Conservation (phyloP, 2,888 invertebrate genomes). For the Drosophila barbarae region DNA sequence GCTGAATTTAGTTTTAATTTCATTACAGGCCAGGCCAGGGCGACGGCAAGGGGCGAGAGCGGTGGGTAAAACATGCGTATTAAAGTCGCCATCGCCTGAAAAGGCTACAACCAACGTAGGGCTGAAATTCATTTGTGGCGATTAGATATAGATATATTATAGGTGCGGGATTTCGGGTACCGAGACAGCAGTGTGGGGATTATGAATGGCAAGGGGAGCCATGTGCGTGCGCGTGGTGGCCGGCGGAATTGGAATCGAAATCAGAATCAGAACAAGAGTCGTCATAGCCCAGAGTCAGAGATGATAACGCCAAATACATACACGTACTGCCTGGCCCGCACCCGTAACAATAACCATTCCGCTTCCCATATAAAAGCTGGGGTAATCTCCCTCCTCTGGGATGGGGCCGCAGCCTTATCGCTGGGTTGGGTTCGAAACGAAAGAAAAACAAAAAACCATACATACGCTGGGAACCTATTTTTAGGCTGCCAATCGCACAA, state of each 20-base stretch:
- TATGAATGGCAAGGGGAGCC: conserved; percentile 34
- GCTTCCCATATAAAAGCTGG: conserved; percentile 1
- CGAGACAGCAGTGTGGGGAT: conserved; percentile 9
- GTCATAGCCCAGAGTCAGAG: conserved; percentile 43
- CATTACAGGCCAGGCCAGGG: conserved; percentile 46
- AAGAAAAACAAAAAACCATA: conserved; percentile 17
- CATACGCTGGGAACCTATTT: conserved; percentile 17
- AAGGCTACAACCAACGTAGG: neutral
- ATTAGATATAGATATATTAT: conserved; percentile 27
- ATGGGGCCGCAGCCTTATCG: conserved; percentile 10
- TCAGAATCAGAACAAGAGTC: conserved; percentile 4
- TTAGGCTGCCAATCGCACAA: conserved; percentile 24
- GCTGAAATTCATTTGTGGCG: conserved; percentile 30
- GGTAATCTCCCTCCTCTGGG: conserved; percentile 18
- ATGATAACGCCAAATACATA: conserved; percentile 58
- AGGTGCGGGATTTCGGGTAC: conserved; percentile 12
- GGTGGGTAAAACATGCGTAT: conserved; percentile 51
- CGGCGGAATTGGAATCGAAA: conserved; percentile 10
- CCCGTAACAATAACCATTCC: conserved; percentile 10
- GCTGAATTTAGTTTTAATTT: conserved; percentile 63
- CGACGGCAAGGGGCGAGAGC: conserved; percentile 16
- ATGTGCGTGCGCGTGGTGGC: conserved; percentile 57
- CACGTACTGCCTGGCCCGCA: conserved; percentile 27
- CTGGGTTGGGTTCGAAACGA: neutral
- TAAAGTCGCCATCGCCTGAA: conserved; percentile 25